Conservation (phyloP, 2,797 vertebrate genomes). For the Diglossa cyanea region DNA sequence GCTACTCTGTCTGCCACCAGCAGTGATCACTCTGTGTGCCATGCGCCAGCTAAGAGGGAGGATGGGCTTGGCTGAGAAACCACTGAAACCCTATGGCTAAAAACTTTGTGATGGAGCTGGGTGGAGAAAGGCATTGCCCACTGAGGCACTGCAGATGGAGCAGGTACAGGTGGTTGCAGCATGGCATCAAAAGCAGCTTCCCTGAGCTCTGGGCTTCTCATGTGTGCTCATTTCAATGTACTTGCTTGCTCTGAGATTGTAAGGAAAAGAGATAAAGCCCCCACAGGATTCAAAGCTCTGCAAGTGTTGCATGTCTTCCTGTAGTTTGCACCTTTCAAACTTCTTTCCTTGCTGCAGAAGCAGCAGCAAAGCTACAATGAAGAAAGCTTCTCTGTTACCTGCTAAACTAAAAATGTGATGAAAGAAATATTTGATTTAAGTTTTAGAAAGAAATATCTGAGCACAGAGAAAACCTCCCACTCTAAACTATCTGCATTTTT, state of each 20-base stretch:
- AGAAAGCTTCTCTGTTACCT: neutral
- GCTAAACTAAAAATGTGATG: neutral
- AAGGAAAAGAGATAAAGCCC: neutral
- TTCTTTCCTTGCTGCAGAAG: neutral
- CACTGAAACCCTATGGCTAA: neutral
- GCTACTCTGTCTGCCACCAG: neutral
- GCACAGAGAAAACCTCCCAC: neutral
- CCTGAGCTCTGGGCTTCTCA: neutral
- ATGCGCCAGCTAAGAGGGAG: neutral
- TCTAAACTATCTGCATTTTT: neutral
- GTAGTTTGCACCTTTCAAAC: neutral
- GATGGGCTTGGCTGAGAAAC: neutral
- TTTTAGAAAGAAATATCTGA: neutral
- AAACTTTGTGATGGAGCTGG: neutral
- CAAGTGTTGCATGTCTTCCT: fast-evolving
- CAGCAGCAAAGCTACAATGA: neutral
- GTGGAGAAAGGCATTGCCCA: neutral
- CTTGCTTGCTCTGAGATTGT: neutral
- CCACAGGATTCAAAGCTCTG: neutral
- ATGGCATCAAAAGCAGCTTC: neutral
- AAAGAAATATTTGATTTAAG: neutral
- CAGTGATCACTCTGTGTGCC: neutral
- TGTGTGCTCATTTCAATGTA: neutral
- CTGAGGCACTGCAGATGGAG: neutral
- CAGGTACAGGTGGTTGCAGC: neutral